Evolutionary conservation across 1,140 invertebrate genomes (phyloP).

Genomic region (Sinella curviseta): DNA sequence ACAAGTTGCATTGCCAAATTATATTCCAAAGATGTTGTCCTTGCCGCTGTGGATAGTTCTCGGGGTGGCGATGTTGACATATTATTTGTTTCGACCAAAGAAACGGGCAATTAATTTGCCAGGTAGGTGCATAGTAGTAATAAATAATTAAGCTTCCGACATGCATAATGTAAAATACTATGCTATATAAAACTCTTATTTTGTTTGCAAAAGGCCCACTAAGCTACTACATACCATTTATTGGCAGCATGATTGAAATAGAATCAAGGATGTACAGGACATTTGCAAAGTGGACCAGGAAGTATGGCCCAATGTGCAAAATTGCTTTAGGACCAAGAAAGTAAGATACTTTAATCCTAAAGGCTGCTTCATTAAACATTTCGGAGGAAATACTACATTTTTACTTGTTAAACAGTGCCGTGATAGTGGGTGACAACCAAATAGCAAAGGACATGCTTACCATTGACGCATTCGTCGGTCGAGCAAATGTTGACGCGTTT

Average conservation of each 20-base stretch:
- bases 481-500: neutral
- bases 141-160: neutral
- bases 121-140: neutral
- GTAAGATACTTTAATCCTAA: neutral
- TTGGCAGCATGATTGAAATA: neutral
- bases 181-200: neutral
- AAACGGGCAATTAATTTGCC: neutral
- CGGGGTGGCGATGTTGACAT: neutral
- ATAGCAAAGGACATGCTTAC: neutral
- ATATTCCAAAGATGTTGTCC: neutral
- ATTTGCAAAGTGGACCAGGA: neutral
- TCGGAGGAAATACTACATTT: neutral
- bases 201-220: neutral
- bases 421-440: neutral
- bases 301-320: neutral
- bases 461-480: neutral
- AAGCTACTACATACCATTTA: neutral
- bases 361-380: neutral
- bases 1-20: too few species aligned
- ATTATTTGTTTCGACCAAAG: neutral
- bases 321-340: neutral
- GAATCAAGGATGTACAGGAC: neutral
- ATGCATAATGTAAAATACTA: neutral
- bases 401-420: too few species aligned
- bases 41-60: neutral